Percentiles rank a stretch among this genome's conserved stretches.
Evolutionary conservation across 2,113 vertebrate species (phyloP).

Genomic region (Oncorhynchus clarkii): DNA sequence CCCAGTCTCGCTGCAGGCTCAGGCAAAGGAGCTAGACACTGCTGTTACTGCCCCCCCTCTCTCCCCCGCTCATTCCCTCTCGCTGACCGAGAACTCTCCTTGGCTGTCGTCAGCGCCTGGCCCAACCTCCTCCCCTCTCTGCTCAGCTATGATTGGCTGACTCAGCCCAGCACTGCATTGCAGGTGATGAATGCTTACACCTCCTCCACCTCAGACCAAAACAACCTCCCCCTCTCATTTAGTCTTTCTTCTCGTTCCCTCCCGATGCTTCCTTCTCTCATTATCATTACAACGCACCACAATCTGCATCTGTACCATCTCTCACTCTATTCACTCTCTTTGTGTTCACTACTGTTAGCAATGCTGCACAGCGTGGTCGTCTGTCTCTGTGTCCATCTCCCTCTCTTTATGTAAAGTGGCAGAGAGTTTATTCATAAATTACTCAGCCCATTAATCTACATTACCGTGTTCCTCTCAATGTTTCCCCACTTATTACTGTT

Average conservation of each 20-base stretch:
- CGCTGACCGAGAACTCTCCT: slow-evolving; percentile 69
- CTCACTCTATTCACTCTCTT: no score
- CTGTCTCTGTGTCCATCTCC: no score
- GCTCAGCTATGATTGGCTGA: slow-evolving; percentile 74
- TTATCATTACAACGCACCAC: no score
- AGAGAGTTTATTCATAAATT: no score
- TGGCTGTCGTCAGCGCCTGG: slow-evolving; percentile 63
- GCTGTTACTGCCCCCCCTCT: slow-evolving; percentile 26
- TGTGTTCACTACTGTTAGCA: no score
- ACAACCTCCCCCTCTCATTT: slow-evolving; percentile 33
- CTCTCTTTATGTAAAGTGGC: no score
- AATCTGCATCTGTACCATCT: no score
- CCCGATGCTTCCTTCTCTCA: neutral
- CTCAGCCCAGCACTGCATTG: slow-evolving; percentile 84
- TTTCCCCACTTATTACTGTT: no score
- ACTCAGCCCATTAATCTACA: no score
- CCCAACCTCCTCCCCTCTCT: slow-evolving; percentile 54
- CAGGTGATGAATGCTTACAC: slow-evolving; percentile 75
- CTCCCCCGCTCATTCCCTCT: neutral
- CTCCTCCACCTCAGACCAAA: slow-evolving; percentile 50
- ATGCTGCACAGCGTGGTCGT: no score
- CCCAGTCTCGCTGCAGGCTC: slow-evolving; percentile 30
- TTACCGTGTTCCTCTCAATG: no score
- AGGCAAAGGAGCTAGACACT: slow-evolving; percentile 38
- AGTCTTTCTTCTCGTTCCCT: neutral